Conservation (phyloP, 2,797 vertebrate genomes). For the Brotula barbata region DNA sequence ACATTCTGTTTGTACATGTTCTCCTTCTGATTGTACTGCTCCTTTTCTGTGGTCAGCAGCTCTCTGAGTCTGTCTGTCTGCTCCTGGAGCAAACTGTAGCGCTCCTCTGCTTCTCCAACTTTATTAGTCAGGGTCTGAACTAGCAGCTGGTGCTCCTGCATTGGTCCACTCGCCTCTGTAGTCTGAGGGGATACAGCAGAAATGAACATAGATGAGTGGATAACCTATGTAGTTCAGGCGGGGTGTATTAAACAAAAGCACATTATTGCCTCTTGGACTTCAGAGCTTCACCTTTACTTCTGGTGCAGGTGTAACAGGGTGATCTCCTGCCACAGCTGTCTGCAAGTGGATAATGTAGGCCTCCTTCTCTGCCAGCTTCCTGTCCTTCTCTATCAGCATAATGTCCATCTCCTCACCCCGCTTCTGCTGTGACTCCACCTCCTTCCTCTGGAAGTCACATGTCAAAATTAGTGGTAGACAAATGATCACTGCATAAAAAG, state of each 20-base stretch:
- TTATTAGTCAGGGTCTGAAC: conserved; percentile 87
- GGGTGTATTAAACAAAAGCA: background rate
- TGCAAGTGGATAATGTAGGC: conserved; percentile 89
- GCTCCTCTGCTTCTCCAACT: conserved; percentile 87
- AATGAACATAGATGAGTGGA: background rate
- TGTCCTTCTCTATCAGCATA: conserved; percentile 85
- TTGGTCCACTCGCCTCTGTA: conserved; percentile 59
- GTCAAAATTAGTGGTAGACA: background rate
- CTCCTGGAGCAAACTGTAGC: conserved; percentile 85
- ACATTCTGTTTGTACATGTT: conserved; percentile 86
- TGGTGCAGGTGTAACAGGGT: conserved; percentile 40
- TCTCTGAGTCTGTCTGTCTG: conserved; percentile 81
- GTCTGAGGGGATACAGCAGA: conserved; percentile 36
- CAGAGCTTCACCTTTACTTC: conserved; percentile 55
- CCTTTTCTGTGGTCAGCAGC: conserved; percentile 79
- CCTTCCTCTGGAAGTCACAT: conserved; percentile 65
- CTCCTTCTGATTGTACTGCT: conserved; percentile 84
- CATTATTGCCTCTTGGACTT: background rate
- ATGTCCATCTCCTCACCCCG: conserved; percentile 86
- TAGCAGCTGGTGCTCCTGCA: conserved; percentile 82
- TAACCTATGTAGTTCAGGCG: no score
- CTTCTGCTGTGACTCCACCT: conserved; percentile 76
- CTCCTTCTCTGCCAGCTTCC: conserved; percentile 86
- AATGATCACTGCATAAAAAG: background rate
- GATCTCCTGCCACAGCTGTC: conserved; percentile 68